Evolutionary conservation across 2,113 vertebrate genomes (phyloP), one percentile per base, ranked within the genome.

Genomic region (Typhlomys cinereus): DNA sequence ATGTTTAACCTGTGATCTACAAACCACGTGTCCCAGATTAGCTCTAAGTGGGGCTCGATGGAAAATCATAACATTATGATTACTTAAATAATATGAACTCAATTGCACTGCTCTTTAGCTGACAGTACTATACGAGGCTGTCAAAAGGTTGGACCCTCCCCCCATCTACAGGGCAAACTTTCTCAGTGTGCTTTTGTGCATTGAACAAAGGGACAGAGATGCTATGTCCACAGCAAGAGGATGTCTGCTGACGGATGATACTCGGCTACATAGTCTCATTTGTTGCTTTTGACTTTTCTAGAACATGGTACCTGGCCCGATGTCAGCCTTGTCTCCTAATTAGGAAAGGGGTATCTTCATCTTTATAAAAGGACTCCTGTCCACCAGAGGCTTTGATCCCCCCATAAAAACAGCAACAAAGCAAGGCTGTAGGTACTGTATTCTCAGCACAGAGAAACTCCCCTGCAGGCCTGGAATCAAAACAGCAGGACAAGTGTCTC

Each of bases 111-210:
- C n/a, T n/a, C n/a, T n/a, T n/a, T n/a, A n/a, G n/a, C n/a, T n/a
- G n/a, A n/a, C n/a, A n/a, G n/a, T n/a, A n/a, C n/a, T n/a, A n/a
- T n/a, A n/a, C n/a, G n/a, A n/a, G n/a, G n/a, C n/a, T n/a, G n/a
- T n/a, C n/a, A n/a, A n/a, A n/a, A n/a, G n/a, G n/a, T n/a, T n/a
- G n/a, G n/a, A n/a, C n/a, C n/a, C n/a, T n/a, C n/a, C n/a, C n/a
- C n/a, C 70, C 50, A 89, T 80, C 88, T 81, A 94, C 92, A 97
- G 93, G 85, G 78, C 20, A 62, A 92, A 93, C 96, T 96, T 96
- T 94, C 94, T n/a, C 93, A 95, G 81, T 75, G 27, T 11, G 54
- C 66, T 76, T n/a, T 15, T 0, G 75, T 95, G 87, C 95, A 82
- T 92, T 67, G 89, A 78, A 91, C 78, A 93, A 79, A 70, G 11